These are phyloP conservation scores for Darevskia mixta DNA, from an alignment of 2,797 vertebrate species.

Conservation along the genomic window DNA sequence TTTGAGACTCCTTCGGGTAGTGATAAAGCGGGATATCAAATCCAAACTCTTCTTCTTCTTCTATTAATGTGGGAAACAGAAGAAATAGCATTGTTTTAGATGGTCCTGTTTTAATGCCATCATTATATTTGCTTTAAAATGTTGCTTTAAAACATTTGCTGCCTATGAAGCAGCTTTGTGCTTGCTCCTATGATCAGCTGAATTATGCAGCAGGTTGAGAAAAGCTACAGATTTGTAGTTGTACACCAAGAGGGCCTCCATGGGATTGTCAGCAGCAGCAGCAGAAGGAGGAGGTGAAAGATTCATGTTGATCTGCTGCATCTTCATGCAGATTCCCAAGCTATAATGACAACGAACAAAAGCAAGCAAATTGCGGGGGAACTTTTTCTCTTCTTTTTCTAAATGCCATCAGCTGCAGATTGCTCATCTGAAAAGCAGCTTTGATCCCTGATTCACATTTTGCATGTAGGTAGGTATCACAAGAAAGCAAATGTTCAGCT, in stretches of 20 bases:
- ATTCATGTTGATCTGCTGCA: background rate
- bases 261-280: background rate
- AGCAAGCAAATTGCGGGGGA: constrained; percentile 15
- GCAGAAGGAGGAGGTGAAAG: background rate
- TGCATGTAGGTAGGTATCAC: background rate
- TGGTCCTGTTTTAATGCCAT: background rate
- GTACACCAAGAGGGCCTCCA: background rate
- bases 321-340: constrained; percentile 15
- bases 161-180: background rate
- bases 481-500: constrained; percentile 9
- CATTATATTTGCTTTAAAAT: background rate
- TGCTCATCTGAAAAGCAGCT: background rate
- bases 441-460: constrained; percentile 19
- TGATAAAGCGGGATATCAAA: too few relatives aligned
- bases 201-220: background rate
- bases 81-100: background rate
- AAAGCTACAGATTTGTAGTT: constrained; percentile 12
- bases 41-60: too few relatives aligned
- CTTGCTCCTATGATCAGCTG: background rate
- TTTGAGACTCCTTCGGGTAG: too few relatives aligned
- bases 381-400: background rate
- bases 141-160: background rate
- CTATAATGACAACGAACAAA: constrained; percentile 22
- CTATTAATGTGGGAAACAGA: background rate
- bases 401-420: constrained; percentile 21